Conservation (phyloP, 2,113 vertebrate species). For the Canis aureus region DNA sequence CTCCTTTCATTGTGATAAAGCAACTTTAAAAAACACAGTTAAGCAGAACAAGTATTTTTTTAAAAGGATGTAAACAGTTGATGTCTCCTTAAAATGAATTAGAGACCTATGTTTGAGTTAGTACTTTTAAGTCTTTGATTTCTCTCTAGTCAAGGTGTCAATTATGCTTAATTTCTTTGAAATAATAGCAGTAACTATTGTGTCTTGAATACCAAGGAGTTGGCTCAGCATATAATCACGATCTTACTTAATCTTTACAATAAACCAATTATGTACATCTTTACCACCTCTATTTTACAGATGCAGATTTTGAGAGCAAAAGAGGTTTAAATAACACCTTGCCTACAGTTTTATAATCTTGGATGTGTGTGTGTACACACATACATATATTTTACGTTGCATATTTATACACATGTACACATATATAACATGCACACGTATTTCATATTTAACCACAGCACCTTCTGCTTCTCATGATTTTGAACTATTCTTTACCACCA, state of each 20-base stretch:
- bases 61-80: background rate
- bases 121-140: conserved; percentile 23
- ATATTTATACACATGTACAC: background rate
- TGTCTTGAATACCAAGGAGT: background rate
- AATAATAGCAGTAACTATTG: background rate
- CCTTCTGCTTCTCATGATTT: background rate
- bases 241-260: background rate
- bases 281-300: background rate
- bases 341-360: background rate
- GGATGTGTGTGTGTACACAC: background rate
- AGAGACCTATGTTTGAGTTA: background rate
- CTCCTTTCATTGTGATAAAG: conserved; percentile 41
- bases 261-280: background rate
- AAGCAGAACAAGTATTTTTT: conserved; percentile 46
- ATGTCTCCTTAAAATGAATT: conserved; percentile 48
- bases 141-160: background rate
- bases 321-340: background rate
- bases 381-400: background rate
- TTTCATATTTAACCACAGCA: background rate
- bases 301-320: background rate
- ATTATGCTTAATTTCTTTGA: conserved; percentile 40
- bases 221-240: background rate
- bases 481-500: background rate
- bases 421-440: background rate
- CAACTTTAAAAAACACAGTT: conserved; percentile 40